phyloP scores from a whole-genome alignment of 2,888 invertebrate species.

The Lomographa bimaculata region DNA sequence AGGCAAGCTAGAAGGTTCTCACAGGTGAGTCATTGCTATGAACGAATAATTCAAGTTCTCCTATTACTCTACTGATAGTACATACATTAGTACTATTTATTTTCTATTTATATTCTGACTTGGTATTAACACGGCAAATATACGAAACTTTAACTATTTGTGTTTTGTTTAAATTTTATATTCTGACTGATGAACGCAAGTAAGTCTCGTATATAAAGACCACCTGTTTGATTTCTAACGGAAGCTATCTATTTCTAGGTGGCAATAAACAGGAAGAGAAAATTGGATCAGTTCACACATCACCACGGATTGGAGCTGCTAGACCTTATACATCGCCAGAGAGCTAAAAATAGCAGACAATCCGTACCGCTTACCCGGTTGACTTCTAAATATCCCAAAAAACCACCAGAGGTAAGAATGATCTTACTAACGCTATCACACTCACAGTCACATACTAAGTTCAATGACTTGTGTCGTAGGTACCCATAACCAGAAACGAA shows the following conservation, averaged over 20 bases:
- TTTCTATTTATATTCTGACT: too few relatives aligned
- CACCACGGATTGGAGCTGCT: constrained; percentile 90
- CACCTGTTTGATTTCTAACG: too few relatives aligned
- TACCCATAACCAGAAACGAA: too few relatives aligned
- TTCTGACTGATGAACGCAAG: constrained; percentile 3
- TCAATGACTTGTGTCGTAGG: too few relatives aligned
- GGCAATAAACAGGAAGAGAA: constrained; percentile 93
- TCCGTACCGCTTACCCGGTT: constrained; percentile 70
- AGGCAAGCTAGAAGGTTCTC: constrained; percentile 91
- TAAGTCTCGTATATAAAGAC: constrained; percentile 6
- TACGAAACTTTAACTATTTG: too few relatives aligned
- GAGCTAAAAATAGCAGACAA: constrained; percentile 77
- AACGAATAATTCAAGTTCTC: too few relatives aligned
- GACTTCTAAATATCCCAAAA: constrained; percentile 80
- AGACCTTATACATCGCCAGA: constrained; percentile 85
- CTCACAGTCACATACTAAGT: too few relatives aligned
- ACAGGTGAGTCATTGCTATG: constrained; percentile 86
- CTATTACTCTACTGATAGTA: too few relatives aligned
- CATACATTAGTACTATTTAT: too few relatives aligned
- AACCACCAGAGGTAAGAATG: constrained; percentile 74
- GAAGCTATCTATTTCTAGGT: too few relatives aligned
- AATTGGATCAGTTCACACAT: constrained; percentile 92
- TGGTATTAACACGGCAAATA: too few relatives aligned
- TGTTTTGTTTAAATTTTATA: background rate
- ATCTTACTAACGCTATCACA: too few relatives aligned